Percentiles rank a stretch among this genome's conserved stretches.
These are phyloP conservation scores for Helobdella robusta DNA, from an alignment of 2,888 invertebrate genomes.

Conservation along the genomic window DNA sequence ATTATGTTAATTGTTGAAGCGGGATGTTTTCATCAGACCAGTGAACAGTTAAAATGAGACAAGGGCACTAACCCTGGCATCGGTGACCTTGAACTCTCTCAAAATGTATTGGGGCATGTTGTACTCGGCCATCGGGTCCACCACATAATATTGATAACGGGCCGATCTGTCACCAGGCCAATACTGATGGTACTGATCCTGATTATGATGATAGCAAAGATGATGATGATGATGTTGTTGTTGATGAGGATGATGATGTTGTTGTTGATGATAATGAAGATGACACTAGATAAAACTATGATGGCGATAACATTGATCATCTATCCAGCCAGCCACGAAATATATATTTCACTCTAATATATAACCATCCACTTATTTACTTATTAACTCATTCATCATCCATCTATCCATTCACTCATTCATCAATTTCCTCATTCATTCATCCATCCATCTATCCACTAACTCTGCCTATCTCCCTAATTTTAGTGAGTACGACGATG, in stretches of 20 bases:
- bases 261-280: no score
- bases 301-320: background rate
- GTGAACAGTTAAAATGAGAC: background rate
- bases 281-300: background rate
- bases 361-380: background rate
- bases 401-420: background rate
- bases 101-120: constrained; percentile 98
- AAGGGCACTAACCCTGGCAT: constrained; percentile 62
- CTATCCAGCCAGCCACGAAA: background rate
- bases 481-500: constrained; percentile 94
- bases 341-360: background rate
- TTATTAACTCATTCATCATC: background rate
- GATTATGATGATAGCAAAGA: constrained; percentile 29
- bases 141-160: constrained; percentile 92
- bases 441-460: constrained; percentile 44
- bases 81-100: constrained; percentile 94
- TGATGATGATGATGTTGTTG: no score
- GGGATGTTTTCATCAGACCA: background rate
- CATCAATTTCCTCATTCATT: background rate
- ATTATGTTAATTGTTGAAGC: background rate
- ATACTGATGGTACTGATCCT: constrained; percentile 98
- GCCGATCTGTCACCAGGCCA: constrained; percentile 97
- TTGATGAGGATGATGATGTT: no score
- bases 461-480: constrained; percentile 93
- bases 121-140: constrained; percentile 97